These are phyloP conservation scores for Serinus canaria DNA, from an alignment of 2,113 vertebrate genomes.

Conservation along the genomic window DNA sequence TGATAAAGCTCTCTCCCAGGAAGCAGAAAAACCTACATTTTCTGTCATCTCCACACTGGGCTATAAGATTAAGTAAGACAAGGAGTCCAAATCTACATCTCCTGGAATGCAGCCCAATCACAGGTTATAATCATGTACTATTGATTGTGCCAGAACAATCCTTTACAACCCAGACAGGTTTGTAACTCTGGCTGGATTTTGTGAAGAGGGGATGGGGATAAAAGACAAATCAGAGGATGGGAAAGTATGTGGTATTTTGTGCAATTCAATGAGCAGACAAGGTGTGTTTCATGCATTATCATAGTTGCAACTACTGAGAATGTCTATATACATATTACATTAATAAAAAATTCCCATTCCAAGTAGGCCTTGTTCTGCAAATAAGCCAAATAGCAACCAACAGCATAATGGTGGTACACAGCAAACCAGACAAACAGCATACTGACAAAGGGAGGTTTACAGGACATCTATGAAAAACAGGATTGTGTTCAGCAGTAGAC, in stretches of 20 bases:
- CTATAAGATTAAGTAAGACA: background rate
- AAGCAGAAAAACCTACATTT: background rate
- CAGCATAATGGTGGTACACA: background rate
- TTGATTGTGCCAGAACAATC: background rate
- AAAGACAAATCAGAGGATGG: background rate
- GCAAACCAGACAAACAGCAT: background rate
- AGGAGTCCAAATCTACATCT: background rate
- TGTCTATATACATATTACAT: background rate
- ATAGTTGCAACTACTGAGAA: background rate
- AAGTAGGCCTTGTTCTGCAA: background rate
- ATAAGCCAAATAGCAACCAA: background rate
- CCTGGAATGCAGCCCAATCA: background rate
- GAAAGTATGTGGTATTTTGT: background rate
- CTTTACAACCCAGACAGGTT: background rate
- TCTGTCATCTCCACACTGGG: background rate
- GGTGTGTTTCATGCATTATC: background rate
- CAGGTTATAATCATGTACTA: background rate
- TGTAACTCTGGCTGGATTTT: background rate
- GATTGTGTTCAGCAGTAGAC: background rate
- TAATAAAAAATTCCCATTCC: background rate
- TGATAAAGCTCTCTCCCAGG: background rate
- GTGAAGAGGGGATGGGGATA: accelerated
- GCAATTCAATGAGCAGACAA: background rate
- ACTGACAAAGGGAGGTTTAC: constrained; percentile 22
- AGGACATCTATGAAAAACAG: background rate